Conservation (phyloP, 37 sponge, comb jelly and placozoan species). For the Dysidea cf. avara region DNA sequence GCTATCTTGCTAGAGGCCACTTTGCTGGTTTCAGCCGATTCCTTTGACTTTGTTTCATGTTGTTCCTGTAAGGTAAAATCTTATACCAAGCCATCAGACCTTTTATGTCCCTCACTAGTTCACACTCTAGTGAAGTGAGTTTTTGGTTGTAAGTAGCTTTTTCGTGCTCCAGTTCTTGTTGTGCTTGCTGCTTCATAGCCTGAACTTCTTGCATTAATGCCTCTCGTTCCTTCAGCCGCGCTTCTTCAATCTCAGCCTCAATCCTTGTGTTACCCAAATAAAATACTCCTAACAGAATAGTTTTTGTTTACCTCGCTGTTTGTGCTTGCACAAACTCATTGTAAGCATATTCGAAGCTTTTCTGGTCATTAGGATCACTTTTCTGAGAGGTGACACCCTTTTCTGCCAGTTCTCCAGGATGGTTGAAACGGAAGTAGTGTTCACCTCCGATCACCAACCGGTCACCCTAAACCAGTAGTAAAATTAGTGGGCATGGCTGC, state of each 20-base stretch:
- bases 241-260: conserved; percentile 75
- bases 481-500: background rate
- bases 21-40: conserved; percentile 37
- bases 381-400: background rate
- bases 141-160: conserved; percentile 22
- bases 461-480: conserved; percentile 63
- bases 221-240: conserved; percentile 57
- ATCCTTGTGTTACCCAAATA: conserved; percentile 29
- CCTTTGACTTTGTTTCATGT: conserved; percentile 3
- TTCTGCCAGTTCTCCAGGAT: conserved; percentile 66
- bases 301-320: conserved; percentile 42
- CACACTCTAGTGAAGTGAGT: conserved; percentile 10
- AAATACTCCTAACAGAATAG: background rate
- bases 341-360: conserved; percentile 75
- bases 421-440: conserved; percentile 85
- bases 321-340: conserved; percentile 76
- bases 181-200: conserved; percentile 39
- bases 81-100: background rate
- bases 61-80: conserved; percentile 9
- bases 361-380: background rate
- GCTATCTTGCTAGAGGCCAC: conserved; percentile 30
- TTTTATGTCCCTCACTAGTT: conserved; percentile 17
- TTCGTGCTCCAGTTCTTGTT: conserved; percentile 40
- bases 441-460: conserved; percentile 82
- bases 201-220: conserved; percentile 69